Evolutionary conservation across 2,888 invertebrate genomes (phyloP).

Genomic region (Polymixis flavicincta): DNA sequence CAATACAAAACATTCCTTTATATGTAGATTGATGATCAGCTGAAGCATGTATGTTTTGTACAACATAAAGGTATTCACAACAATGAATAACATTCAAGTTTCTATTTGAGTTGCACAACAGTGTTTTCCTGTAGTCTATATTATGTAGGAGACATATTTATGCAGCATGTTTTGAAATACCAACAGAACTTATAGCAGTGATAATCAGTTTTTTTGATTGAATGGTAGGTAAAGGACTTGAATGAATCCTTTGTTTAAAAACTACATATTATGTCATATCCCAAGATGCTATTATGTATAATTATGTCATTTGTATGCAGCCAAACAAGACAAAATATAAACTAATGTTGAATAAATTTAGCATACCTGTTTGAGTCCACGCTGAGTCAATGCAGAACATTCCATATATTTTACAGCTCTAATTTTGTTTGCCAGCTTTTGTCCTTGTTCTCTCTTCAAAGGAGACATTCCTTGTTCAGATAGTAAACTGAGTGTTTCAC

Average conservation of each 20-base stretch:
- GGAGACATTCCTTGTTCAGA: slow-evolving; percentile 98
- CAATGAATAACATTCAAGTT: slow-evolving; percentile 27
- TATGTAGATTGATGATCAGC: not conserved
- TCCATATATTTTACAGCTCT: slow-evolving; percentile 99
- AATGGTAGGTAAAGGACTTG: not conserved
- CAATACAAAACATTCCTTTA: slow-evolving; percentile 1
- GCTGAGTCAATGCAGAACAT: slow-evolving; percentile 99
- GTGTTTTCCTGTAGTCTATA: slow-evolving; percentile 23
- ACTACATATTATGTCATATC: not conserved
- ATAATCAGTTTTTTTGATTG: not conserved
- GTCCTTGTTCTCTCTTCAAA: slow-evolving; percentile 99
- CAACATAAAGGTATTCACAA: slow-evolving; percentile 30
- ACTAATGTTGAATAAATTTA: slow-evolving; percentile 20
- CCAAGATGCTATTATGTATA: slow-evolving; percentile 25
- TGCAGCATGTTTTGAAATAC: slow-evolving; percentile 25
- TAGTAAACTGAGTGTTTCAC: slow-evolving; percentile 97
- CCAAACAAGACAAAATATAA: slow-evolving; percentile 6
- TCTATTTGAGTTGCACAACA: slow-evolving; percentile 5
- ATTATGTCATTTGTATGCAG: slow-evolving; percentile 39
- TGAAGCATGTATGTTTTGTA: slow-evolving; percentile 14
- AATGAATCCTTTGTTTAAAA: slow-evolving; percentile 26
- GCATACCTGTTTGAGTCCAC: slow-evolving; percentile 97
- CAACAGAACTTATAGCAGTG: not conserved
- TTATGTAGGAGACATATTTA: slow-evolving; percentile 1
- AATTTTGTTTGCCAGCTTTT: slow-evolving; percentile 99